phyloP scores from a whole-genome alignment of 2,888 invertebrate genomes.

The Pimpla rufipes region DNA sequence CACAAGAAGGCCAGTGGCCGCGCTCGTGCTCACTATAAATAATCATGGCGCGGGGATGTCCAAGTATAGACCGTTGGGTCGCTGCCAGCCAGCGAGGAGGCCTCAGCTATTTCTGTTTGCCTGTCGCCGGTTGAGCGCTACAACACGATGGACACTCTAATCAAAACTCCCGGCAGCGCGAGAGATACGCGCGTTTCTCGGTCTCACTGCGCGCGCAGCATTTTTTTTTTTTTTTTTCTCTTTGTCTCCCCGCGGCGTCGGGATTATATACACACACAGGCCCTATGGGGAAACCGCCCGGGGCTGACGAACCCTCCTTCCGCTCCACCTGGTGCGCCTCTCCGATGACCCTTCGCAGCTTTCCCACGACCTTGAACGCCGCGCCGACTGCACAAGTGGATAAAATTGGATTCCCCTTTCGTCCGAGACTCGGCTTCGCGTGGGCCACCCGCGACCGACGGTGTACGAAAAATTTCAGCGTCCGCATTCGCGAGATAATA shows the following conservation, averaged over 20 bases:
- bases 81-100: slow-evolving; percentile 88
- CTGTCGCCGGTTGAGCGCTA: slow-evolving; percentile 80
- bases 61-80: slow-evolving; percentile 95
- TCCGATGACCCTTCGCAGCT: slow-evolving; percentile 52
- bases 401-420: slow-evolving; percentile 28
- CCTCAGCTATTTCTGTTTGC: slow-evolving; percentile 83
- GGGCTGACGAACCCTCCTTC: background rate
- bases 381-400: slow-evolving; percentile 10
- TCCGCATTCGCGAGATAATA: background rate
- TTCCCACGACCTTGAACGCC: slow-evolving; percentile 64
- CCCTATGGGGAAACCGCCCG: background rate
- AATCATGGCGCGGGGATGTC: slow-evolving; percentile 90
- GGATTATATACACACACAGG: background rate
- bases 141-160: slow-evolving; percentile 78
- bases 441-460: background rate
- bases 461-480: background rate
- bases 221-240: background rate
- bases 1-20: slow-evolving; percentile 87
- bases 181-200: slow-evolving; percentile 33
- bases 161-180: slow-evolving; percentile 70
- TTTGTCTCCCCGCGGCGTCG: background rate
- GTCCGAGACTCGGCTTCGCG: background rate
- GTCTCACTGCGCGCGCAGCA: background rate
- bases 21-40: slow-evolving; percentile 89
- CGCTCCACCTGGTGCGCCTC: background rate